A percentile compares a stretch with the other conserved stretches of the same genome.
phyloP scores from a whole-genome alignment of 1,140 invertebrate species.

The Lasioglossum albipes region DNA sequence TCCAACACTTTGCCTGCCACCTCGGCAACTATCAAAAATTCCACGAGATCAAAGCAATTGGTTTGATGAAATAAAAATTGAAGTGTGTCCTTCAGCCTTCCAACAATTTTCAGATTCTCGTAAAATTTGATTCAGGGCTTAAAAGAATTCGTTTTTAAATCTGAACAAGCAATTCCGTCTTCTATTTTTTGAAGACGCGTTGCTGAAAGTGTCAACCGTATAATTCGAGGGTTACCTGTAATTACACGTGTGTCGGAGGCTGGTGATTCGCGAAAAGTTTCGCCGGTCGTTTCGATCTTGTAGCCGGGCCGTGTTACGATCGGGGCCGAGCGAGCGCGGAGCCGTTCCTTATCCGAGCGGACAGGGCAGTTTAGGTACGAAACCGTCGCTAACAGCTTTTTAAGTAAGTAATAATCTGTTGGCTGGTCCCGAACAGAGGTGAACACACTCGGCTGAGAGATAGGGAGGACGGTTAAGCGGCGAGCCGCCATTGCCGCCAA shows the following conservation, averaged over 20 bases:
- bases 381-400: conserved; percentile 64
- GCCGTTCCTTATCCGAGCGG: conserved; percentile 28
- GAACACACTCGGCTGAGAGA: conserved; percentile 60
- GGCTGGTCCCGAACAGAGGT: conserved; percentile 61
- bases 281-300: conserved; percentile 9
- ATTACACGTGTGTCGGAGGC: conserved; percentile 26
- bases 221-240: background rate
- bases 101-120: too few species aligned
- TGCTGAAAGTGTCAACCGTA: too few species aligned
- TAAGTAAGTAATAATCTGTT: conserved; percentile 70
- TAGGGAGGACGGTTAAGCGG: conserved; percentile 54
- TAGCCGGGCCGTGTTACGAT: background rate
- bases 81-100: too few species aligned
- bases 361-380: conserved; percentile 46
- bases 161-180: too few species aligned
- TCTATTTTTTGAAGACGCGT: too few species aligned
- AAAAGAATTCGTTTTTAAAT: too few species aligned
- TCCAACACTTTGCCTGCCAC: too few species aligned
- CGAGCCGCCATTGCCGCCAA: conserved; percentile 60
- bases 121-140: too few species aligned
- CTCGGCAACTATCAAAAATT: background rate
- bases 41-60: too few species aligned
- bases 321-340: background rate
- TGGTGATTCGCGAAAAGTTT: conserved; percentile 22
- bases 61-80: too few species aligned